Base-by-base conservation (phyloP, 2,113 vertebrate species). In the Diadophis punctatus region DNA sequence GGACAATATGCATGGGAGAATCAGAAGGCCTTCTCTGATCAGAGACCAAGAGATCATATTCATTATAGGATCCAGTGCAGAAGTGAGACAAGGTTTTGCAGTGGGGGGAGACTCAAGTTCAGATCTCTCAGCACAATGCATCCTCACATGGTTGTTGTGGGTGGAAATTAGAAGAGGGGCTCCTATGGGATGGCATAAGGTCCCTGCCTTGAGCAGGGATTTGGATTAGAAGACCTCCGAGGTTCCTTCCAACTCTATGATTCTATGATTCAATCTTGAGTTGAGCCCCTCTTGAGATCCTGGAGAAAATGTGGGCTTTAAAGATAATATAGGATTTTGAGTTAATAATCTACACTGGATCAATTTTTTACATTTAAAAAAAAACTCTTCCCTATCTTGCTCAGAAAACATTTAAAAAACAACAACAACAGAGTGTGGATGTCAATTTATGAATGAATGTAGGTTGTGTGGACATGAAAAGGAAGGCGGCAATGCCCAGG, bases 401-500 rank as follows among this genome's bases (percentile, higher is more conserved):
- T 60, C 34, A 85, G 88, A 60, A 80, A 89, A 58, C 53, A 51
- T 85, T 74, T 16, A 1, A 22, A 55, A 49, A 56, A 53, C 51
- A 52, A 52, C 52, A 60, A 58, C 7, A 8, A 27, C 25, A 91
- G 39, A 48, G 63, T 30, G 20, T 43, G 46, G 68, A 27, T 90
- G 88, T 92, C 74, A 89, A 90, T 58, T 85, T 86, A 46, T 90
- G 88, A 92, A 89, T 92, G 87, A 43, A 52, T 92, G 46, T 85
- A 55, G 55, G 39, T 27, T 60, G 53, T n/a, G 39, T 49, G 87
- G 91, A 5, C 18, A 46, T 87, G 4, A 18, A 89, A 91, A 58
- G 88, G 84, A 55, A 48, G 89, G 88, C 74, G 12, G 43, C 2
- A 91, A 86, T 55, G 14, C 14, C 18, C 34, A 14, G 84, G 85